A percentile compares a stretch with the other conserved stretches of the same genome.
phyloP scores from a whole-genome alignment of 2,888 invertebrate species.

The Scelioninae gen. 2 region DNA sequence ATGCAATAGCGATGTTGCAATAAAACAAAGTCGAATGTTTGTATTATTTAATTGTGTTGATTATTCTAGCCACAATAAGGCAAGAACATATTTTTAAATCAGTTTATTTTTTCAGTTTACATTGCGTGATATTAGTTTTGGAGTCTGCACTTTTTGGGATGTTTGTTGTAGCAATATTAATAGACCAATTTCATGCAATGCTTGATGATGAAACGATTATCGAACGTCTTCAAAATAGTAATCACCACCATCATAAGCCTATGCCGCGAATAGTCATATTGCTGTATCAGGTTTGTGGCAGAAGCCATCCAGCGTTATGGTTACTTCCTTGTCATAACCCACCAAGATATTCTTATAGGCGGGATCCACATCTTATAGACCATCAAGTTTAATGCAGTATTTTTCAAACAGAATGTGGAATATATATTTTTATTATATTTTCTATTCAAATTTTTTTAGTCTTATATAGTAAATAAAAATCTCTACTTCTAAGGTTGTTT shows the following conservation, averaged over 20 bases:
- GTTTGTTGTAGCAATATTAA: constrained; percentile 90
- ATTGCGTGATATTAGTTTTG: constrained; percentile 87
- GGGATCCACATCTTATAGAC: constrained; percentile 72
- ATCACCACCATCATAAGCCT: constrained; percentile 80
- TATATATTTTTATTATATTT: constrained; percentile 41
- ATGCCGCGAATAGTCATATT: constrained; percentile 80
- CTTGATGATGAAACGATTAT: constrained; percentile 90
- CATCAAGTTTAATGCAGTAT: constrained; percentile 69
- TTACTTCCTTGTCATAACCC: constrained; percentile 80
- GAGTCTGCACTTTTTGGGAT: constrained; percentile 91
- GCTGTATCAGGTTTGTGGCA: constrained; percentile 86
- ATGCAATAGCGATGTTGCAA: constrained; percentile 80
- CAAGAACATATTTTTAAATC: too few species aligned
- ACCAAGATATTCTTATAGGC: constrained; percentile 71
- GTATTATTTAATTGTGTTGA: constrained; percentile 68
- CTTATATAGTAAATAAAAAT: background rate
- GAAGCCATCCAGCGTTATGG: constrained; percentile 84
- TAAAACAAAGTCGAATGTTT: constrained; percentile 86
- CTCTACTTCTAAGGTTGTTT: background rate
- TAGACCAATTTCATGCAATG: constrained; percentile 90
- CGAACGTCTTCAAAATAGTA: constrained; percentile 84
- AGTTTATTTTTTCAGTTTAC: constrained; percentile 79
- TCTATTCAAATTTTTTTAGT: constrained; percentile 1
- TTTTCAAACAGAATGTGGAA: constrained; percentile 34
- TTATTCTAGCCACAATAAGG: background rate